phyloP scores from a whole-genome alignment of 1,140 invertebrate species.

The Aplysia californica region DNA sequence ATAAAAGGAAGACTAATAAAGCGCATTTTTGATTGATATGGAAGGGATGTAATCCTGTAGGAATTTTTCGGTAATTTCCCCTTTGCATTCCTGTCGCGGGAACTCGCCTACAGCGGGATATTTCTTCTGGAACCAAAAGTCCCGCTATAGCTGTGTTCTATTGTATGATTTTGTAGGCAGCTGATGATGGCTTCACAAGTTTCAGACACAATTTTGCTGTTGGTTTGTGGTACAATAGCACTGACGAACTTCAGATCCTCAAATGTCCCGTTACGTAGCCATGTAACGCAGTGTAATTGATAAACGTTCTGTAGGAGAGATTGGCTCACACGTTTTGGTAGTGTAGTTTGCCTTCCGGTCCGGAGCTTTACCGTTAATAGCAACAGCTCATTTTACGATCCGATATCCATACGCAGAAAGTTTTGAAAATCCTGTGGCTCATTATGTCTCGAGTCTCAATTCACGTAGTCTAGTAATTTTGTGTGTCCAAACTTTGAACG shows the following conservation, averaged over 20 bases:
- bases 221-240: slow-evolving; percentile 24
- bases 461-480: background rate
- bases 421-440: slow-evolving; percentile 23
- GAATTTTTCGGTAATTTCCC: no score
- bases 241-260: slow-evolving; percentile 28
- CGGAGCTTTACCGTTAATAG: slow-evolving; percentile 4
- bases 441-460: slow-evolving; percentile 4
- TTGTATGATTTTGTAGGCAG: slow-evolving; percentile 12
- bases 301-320: slow-evolving; percentile 24
- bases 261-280: slow-evolving; percentile 24
- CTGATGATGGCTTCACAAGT: slow-evolving; percentile 29
- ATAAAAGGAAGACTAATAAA: no score
- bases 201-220: slow-evolving; percentile 23
- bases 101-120: no score
- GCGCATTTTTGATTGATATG: no score
- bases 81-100: no score
- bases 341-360: slow-evolving; percentile 22
- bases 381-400: slow-evolving; percentile 15
- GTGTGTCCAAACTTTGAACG: slow-evolving; percentile 12
- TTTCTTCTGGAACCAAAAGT: no score
- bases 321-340: slow-evolving; percentile 18
- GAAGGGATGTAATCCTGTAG: no score
- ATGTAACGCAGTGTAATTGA: slow-evolving; percentile 29
- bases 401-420: slow-evolving; percentile 23
- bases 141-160: no score